Evolutionary conservation across 2,113 vertebrate species (phyloP), one percentile per base, ranked within the genome.

Genomic region (Galeopterus variegatus): DNA sequence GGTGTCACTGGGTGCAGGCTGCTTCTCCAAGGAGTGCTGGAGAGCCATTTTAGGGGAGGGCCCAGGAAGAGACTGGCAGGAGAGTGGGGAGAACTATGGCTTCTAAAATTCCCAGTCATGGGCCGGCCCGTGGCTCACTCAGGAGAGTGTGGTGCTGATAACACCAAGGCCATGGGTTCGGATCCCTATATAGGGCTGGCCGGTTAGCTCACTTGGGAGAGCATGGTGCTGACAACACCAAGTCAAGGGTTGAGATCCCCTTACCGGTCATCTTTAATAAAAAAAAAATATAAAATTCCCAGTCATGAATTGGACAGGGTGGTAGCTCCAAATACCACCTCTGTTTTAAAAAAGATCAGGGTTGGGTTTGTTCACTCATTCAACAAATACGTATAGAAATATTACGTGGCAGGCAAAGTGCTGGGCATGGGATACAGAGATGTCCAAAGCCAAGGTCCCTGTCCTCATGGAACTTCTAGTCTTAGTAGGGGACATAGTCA

Each of bases 81-180:
- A 90, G 23, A 67, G 19, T 4, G 3, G 73, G 60, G 36, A 45
- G 36, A 41, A 79, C 64, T 28, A 65, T 48, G 82, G 41, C 87
- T 56, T 88, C 50, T 70, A 85, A 80, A 93, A 80, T 86, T 73
- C 41, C n/a, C 64, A 21, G 24, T 70, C 67, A 85, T 89, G 54
- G 41, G 41, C 41, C 41, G 4, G 41, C 4, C 41, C 41, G 41
- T 41, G 41, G 41, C 41, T 41, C 41, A 41, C 41, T 41, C 41
- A 41, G 41, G 41, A 41, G 41, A 41, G 41, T 41, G 41, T 4
- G 41, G 41, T 41, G 41, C 41, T 41, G 41, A 41, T 41, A 41
- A 41, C 41, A 41, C 41, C 41, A 41, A 41, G 41, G 41, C 41
- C 41, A 3, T 41, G 41, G 41, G 41, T 41, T 41, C 41, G 4